Evolutionary conservation across 2,113 vertebrate genomes (phyloP).

Genomic region (Phrynosoma blainvillii): DNA sequence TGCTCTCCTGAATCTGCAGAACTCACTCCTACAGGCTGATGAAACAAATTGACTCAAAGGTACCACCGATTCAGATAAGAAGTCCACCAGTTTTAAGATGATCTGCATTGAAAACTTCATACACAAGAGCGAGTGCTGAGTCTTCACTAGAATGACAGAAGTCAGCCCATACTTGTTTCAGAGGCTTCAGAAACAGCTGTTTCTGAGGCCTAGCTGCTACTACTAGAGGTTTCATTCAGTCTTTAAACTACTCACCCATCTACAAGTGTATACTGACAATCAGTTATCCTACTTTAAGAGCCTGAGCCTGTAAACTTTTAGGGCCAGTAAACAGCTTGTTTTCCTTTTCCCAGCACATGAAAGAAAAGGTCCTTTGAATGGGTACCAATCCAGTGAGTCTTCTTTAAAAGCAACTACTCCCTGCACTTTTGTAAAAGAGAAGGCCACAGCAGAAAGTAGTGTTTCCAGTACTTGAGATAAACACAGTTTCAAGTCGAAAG

Average conservation of each 20-base stretch:
- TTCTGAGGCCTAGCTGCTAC: background rate
- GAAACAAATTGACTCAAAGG: background rate
- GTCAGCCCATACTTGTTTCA: too few species aligned
- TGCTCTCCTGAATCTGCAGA: background rate
- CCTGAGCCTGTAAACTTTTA: background rate
- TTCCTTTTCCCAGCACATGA: too few species aligned
- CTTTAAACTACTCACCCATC: background rate
- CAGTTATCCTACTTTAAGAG: background rate
- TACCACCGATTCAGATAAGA: background rate
- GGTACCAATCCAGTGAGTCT: background rate
- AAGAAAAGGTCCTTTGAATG: background rate
- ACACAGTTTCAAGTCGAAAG: background rate
- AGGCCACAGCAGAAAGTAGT: background rate
- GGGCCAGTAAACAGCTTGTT: too few species aligned
- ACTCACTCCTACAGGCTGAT: background rate
- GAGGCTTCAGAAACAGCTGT: background rate
- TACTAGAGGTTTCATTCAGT: background rate
- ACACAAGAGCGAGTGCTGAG: background rate
- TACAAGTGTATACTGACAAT: background rate
- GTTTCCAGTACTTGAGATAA: background rate
- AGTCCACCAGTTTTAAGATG: background rate
- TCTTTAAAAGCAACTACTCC: background rate
- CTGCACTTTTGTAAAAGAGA: constrained; percentile 8
- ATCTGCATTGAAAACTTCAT: background rate
- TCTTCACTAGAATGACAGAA: background rate